phyloP scores from a whole-genome alignment of 2,113 vertebrate genomes.

The Baryphthengus martii region DNA sequence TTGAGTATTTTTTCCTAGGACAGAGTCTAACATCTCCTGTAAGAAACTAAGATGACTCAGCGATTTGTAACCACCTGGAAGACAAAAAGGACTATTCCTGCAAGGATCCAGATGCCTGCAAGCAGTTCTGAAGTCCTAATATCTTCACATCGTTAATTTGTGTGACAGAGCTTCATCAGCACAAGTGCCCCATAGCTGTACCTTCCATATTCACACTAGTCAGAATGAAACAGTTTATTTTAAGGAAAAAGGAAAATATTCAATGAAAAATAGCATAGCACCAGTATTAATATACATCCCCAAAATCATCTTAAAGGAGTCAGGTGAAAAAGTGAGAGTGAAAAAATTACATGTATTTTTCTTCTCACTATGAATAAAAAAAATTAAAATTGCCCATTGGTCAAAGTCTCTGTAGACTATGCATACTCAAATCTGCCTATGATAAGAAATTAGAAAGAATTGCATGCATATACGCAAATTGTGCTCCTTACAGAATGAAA shows the following conservation, averaged over 20 bases:
- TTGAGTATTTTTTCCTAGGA: background rate
- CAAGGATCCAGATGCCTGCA: background rate
- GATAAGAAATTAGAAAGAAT: background rate
- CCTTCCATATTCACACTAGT: background rate
- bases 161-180: background rate
- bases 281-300: background rate
- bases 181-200: background rate
- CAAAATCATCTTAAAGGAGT: background rate
- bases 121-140: background rate
- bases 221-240: background rate
- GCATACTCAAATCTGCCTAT: background rate
- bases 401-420: background rate
- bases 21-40: background rate
- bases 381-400: background rate
- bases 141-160: background rate
- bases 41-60: conserved; percentile 11
- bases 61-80: background rate
- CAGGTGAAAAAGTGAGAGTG: background rate
- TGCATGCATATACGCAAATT: background rate
- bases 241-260: background rate
- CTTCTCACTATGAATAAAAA: background rate
- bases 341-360: background rate
- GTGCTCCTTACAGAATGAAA: background rate
- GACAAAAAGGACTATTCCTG: background rate
- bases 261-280: background rate